Evolutionary conservation across 2,888 invertebrate genomes (phyloP), one percentile per base, ranked within the genome.

Genomic region (Oscheius sp.): DNA sequence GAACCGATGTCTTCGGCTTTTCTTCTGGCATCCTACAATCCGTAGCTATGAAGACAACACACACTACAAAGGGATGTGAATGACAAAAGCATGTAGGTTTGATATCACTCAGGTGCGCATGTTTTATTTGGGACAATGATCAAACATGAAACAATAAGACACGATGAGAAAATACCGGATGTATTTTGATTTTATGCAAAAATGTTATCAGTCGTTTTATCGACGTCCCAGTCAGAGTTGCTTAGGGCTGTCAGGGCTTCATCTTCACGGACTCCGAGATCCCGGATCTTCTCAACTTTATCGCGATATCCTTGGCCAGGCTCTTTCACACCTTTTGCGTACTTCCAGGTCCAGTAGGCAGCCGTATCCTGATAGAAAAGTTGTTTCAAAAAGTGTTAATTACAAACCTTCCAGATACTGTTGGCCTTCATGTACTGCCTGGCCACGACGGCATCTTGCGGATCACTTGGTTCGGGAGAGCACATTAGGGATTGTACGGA

Each of bases 271-370:
- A 98, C 93, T 65, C 98, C 98, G 96, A 99, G 96, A 89, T 95
- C 96, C 88, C 93, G 92, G 84, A 98, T 92, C 87, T 94, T 93
- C 90, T 93, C 93, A 84, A 97, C 94, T 92, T 95, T 95, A 83
- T 93, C 92, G 90, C 95, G 93, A 91, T 94, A 94, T 84, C 96
- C 95, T 79, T 92, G 55, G 33, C 84, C 91, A 91, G 93, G 93
- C 87, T 91, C 91, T 84, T 93, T 92, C 63, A 94, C 94, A 77
- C 94, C 94, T 93, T 89, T 94, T 29, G 97, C 99, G 91, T 96
- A 98, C 21, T 93, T 93, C 89, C 94, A 94, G 75, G 97, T 95
- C 99, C 99, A 99, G 91, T 96, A 96, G 88, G 93, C 93, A 42
- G 99, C 99, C 35, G 99, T 99, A 88, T 93, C 91, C 85, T 82